Conservation (phyloP, 2,888 invertebrate species). For the Pseudococcus jackbeardsleyi region DNA sequence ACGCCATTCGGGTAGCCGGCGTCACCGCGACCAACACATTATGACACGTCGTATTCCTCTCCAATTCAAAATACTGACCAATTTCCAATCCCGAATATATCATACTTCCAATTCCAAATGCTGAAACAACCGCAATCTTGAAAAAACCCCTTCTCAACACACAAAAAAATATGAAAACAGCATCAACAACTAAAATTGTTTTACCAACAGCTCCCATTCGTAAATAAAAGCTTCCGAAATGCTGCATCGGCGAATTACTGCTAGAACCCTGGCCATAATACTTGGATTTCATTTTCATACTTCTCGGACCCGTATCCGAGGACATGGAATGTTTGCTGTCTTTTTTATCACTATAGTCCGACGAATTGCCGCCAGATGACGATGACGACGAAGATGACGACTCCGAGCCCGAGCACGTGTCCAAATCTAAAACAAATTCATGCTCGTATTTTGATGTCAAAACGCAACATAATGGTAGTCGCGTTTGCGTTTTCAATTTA, state of each 20-base stretch:
- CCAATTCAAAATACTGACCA: slow-evolving; percentile 94
- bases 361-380: slow-evolving; percentile 36
- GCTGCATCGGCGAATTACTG: slow-evolving; percentile 72
- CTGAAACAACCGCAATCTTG: slow-evolving; percentile 72
- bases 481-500: not conserved
- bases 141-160: no score
- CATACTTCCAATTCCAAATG: slow-evolving; percentile 97
- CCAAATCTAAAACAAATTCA: slow-evolving; percentile 50
- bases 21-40: slow-evolving; percentile 90
- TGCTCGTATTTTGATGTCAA: not conserved
- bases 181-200: slow-evolving; percentile 68
- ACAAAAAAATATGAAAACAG: not conserved
- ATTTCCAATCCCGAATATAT: slow-evolving; percentile 96
- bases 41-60: slow-evolving; percentile 91
- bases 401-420: slow-evolving; percentile 38
- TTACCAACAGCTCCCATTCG: slow-evolving; percentile 93
- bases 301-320: not conserved
- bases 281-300: slow-evolving; percentile 45
- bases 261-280: not conserved
- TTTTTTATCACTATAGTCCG: slow-evolving; percentile 56
- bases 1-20: slow-evolving; percentile 92
- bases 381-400: not conserved
- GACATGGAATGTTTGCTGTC: slow-evolving; percentile 22
- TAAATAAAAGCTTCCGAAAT: slow-evolving; percentile 93
- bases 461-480: no score